Evolutionary conservation across 2,888 invertebrate genomes (phyloP), one percentile per base, ranked within the genome.

Genomic region (Pyrochroa serraticornis): DNA sequence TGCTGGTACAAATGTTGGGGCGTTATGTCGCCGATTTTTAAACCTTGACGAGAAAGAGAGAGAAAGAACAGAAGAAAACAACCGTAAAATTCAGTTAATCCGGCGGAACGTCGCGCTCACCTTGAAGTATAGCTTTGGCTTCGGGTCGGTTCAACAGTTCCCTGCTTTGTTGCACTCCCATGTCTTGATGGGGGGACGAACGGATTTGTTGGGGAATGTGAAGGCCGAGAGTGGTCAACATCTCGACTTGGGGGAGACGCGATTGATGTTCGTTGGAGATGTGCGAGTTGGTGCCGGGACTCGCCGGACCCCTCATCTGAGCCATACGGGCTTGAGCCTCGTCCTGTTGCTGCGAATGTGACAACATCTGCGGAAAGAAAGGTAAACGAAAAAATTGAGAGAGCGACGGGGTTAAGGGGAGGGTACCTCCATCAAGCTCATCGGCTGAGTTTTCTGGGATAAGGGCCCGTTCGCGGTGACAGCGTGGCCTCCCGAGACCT

Each of bases 11-110:
- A 79, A 72, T 90, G 87, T 71, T 88, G 87, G 30, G 85, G 83
- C 1, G 91, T 90, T 57, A 92, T 87, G 78, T 92, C 91, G 54
- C 92, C 92, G 13, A 87, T 86, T 70, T 88, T 86, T 71, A 92
- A 79, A 65, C 90, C 90, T 88, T 77, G 10, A 53, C 7, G 7
- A 41, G 36, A 48, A 35, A 34, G n/a, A 51, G 33, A 34, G 7
- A 51, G 7, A 5, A 34, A 10, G 7, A 12, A 12, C 22, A 8
- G n/a, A 10, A 14, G 7, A 9, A 31, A 46, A 35, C 7, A 41
- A 54, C 9, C 2, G 22, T 44, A 35, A 34, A 35, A 44, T 13
- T 37, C 52, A 13, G 9, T 39, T 14, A 38, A 10, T 13, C 62
- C 22, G 3, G 5, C 22, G 22, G 3, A 2, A 22, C 22, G 3